Percentiles rank a stretch among this genome's conserved stretches.
Evolutionary conservation across 2,113 vertebrate genomes (phyloP).

Genomic region (Plestiodon gilberti): DNA sequence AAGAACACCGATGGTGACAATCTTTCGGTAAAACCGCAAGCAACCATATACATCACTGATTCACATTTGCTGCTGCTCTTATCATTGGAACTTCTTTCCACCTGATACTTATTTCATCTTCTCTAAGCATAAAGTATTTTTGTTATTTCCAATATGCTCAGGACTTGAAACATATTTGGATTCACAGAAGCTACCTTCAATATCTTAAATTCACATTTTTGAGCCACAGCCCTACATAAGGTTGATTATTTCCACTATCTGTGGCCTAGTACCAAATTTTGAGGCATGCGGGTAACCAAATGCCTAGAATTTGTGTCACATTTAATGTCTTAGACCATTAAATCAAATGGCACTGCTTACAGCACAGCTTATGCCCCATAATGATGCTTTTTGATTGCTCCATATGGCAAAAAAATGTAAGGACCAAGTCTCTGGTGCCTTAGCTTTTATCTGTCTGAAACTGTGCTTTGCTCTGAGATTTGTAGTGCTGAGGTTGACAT

Average conservation of each 20-base stretch:
- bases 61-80: too few relatives aligned
- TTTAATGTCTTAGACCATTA: constrained; percentile 14
- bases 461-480: constrained; percentile 8
- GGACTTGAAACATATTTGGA: neutral
- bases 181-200: neutral
- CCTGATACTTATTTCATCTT: too few relatives aligned
- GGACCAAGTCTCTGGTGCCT: constrained; percentile 18
- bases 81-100: too few relatives aligned
- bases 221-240: neutral
- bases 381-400: constrained; percentile 22
- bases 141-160: neutral
- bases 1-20: too few relatives aligned
- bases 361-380: constrained; percentile 23
- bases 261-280: neutral
- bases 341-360: constrained; percentile 17
- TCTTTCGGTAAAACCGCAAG: too few relatives aligned
- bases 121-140: neutral
- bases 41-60: too few relatives aligned
- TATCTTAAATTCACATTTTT: neutral
- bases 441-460: constrained; percentile 6
- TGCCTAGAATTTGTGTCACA: neutral
- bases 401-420: constrained; percentile 11
- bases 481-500: constrained; percentile 24
- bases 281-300: neutral
- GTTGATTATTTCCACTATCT: neutral